These are phyloP conservation scores for Etheostoma cragini DNA, from an alignment of 2,113 vertebrate genomes.

Conservation along the genomic window DNA sequence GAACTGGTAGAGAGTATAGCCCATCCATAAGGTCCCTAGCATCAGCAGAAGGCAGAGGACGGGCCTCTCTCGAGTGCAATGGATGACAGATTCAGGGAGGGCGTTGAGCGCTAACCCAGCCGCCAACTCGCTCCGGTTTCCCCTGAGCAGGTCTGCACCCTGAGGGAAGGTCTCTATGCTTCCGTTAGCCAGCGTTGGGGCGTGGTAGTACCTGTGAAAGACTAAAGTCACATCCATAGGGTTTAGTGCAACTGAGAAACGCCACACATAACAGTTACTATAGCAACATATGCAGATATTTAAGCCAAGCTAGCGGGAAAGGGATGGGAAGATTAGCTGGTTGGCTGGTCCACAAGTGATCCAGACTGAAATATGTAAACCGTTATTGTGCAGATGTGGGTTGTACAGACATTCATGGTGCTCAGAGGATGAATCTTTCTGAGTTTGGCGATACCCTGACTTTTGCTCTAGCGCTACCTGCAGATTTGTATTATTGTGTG, in stretches of 20 bases:
- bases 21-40: conserved; percentile 97
- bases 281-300: too few species aligned
- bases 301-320: too few species aligned
- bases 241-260: neutral
- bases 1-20: conserved; percentile 98
- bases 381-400: neutral
- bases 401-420: neutral
- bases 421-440: neutral
- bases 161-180: conserved; percentile 71
- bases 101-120: conserved; percentile 12
- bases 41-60: conserved; percentile 95
- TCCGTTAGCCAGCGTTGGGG: conserved; percentile 75
- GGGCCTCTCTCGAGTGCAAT: conserved; percentile 89
- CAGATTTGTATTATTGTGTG: neutral
- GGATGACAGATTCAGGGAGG: conserved; percentile 76
- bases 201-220: conserved; percentile 91
- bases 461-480: too few species aligned
- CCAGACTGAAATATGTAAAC: neutral
- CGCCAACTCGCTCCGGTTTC: conserved; percentile 69
- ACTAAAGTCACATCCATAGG: conserved; percentile 80
- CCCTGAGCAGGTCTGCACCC: conserved; percentile 33
- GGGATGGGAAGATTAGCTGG: too few species aligned
- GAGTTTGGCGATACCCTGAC: neutral
- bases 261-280: too few species aligned
- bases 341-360: neutral